Evolutionary conservation across 2,888 invertebrate species (phyloP), one percentile per base, ranked within the genome.

Genomic region (Epirrhoe alternata): DNA sequence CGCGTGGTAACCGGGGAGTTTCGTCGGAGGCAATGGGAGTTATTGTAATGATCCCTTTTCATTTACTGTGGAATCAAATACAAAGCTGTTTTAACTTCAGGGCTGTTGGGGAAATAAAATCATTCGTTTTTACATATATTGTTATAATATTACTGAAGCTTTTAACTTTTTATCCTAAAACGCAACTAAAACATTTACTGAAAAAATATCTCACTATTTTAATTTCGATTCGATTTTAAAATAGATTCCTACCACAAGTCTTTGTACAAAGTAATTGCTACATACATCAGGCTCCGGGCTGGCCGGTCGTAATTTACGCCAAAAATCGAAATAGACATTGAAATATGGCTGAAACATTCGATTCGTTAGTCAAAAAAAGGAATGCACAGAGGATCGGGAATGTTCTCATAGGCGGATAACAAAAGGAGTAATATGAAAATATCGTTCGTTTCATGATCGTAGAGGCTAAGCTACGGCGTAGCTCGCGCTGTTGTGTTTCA

Each of bases 361-460:
- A 90, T 92, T 91, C 89, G 90, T 89, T 90, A 89, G 89, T 82
- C 80, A 78, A 82, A 87, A 87, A 91, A 86, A 80, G 86, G 86
- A 89, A 88, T 90, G 88, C 83, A 83, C 84, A 77, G 82, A 79
- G 84, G 81, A 85, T 85, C 81, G 86, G 83, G 87, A 87, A 87
- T 86, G 84, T 86, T 87, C 89, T 89, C 89, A 86, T 87, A 84
- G 88, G 78, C 84, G 83, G 81, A 83, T 81, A 88, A 89, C 87
- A 92, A 92, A 90, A 90, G 86, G 85, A 88, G 88, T 77, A 83
- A 84, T 81, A 86, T 83, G 83, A 82, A 83, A 84, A 86, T 88
- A 88, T 86, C 86, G 81, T 78, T 77, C 81, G 88, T 87, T 89
- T 86, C 90, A 86, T 86, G 82, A 78, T 69, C 78, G 82, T 84